Evolutionary conservation across 2,797 vertebrate species (phyloP), one percentile per base, ranked within the genome.

Genomic region (Sylvia borin): DNA sequence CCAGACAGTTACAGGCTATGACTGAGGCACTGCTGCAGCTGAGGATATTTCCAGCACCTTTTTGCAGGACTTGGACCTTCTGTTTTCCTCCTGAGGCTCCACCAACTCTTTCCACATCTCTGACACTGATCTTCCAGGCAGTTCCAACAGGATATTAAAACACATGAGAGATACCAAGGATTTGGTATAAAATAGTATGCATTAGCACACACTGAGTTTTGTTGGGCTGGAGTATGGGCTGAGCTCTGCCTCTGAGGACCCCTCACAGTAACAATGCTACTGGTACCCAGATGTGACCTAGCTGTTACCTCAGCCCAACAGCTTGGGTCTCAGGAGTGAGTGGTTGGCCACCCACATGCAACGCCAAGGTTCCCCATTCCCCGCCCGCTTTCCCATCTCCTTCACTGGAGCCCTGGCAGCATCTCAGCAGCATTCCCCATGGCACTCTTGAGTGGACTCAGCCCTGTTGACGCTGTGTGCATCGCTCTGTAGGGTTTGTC

Each of bases 391-490:
- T 76, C 36, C 55, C 22, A 36, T 36, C n/a, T 43, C 15, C 55
- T 73, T 74, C 17, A 10, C 42, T 3, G 1, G 20, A 43, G 10
- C 32, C 20, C 48, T 21, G n/a, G 6, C 20, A 47, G 21, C 60
- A 31, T 43, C 75, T 64, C 67, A 64, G 48, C 78, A 82, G 25
- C 27, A 1, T 58, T 81, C 26, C 29, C 24, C 47, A 1, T 17
- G 34, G 16, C 25, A 48, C 20, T 13, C 25, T 60, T 34, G n/a
- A 40, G 36, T 0, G 0, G 31, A n/a, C 18, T 47, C 27, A 36
- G 31, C 11, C 9, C 48, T 55, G 27, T 16, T 4, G 1, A 16
- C n/a, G 18, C 9, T 6, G 2, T 0, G 0, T 13, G 53, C 43
- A 29, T n/a, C 0, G 0, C 51, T 60, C 71, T 55, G 3, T 29